phyloP scores from a whole-genome alignment of 2,888 invertebrate species.

The Tachystola acroxantha region DNA sequence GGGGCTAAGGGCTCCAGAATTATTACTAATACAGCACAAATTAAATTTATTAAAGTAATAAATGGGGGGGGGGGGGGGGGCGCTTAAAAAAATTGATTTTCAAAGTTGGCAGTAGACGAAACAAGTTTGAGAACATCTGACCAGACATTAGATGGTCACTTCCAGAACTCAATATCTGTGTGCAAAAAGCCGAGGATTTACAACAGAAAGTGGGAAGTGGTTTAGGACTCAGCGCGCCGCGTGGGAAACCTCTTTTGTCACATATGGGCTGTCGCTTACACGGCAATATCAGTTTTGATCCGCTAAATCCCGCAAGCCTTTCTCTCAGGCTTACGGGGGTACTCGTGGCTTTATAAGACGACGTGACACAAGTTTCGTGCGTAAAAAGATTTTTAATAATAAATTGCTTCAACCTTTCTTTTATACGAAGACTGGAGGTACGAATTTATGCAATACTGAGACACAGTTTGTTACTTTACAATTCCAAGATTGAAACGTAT shows the following conservation, averaged over 20 bases:
- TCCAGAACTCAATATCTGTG: slow-evolving; percentile 1
- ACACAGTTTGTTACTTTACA: no score
- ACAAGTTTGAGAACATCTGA: no score
- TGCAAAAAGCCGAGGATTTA: slow-evolving; percentile 6
- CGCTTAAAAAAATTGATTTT: no score
- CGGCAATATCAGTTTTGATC: not conserved
- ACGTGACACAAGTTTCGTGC: not conserved
- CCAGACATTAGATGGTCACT: no score
- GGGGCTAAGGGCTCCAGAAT: no score
- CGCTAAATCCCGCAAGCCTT: not conserved
- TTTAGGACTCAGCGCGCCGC: slow-evolving; percentile 3
- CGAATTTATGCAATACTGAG: no score
- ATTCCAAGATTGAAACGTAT: no score
- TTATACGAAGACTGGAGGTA: not conserved
- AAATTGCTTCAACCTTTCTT: no score
- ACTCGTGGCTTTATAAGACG: not conserved
- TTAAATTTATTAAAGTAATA: no score
- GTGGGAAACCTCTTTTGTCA: slow-evolving; percentile 3
- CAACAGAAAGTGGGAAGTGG: slow-evolving; percentile 5
- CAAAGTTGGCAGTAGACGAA: no score
- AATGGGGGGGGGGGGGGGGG: no score
- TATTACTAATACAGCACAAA: no score
- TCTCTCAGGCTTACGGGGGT: slow-evolving; percentile 1
- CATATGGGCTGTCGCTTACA: slow-evolving; percentile 4
- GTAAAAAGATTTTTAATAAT: not conserved